A percentile compares a stretch with the other conserved stretches of the same genome.
Evolutionary conservation across 1,140 invertebrate genomes (phyloP).

Genomic region (Stegodyphus mimosarum): DNA sequence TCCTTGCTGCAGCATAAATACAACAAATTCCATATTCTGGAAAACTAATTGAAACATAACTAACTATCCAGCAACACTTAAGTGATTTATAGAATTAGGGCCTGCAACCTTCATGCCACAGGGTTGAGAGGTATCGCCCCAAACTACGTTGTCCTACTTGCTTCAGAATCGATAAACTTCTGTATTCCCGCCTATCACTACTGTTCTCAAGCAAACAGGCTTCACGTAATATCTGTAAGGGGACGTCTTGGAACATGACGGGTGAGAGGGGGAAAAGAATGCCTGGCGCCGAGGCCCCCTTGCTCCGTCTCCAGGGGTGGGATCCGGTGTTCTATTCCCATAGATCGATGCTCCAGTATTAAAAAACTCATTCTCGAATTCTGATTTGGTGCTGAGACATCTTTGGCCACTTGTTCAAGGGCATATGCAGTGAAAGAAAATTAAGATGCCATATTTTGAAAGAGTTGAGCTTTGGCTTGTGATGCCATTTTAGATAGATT

Average conservation of each 20-base stretch:
- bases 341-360: constrained; percentile 35
- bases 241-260: constrained; percentile 45
- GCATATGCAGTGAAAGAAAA: no score
- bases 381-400: constrained; percentile 4
- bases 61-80: no score
- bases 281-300: constrained; percentile 19
- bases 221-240: constrained; percentile 42
- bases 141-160: no score
- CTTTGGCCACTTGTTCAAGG: constrained; percentile 6
- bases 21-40: no score
- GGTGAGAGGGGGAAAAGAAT: not conserved
- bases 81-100: no score
- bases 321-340: not conserved
- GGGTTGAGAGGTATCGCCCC: no score
- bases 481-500: no score
- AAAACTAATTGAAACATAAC: no score
- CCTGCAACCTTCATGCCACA: no score
- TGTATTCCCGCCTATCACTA: not conserved
- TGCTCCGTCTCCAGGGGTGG: constrained; percentile 23
- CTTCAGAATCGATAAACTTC: no score
- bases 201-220: not conserved
- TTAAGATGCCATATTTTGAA: no score
- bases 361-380: not conserved
- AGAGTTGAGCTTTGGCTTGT: not conserved
- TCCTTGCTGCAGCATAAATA: no score